phyloP scores from a whole-genome alignment of 2,113 vertebrate species.

The Pimephales promelas region DNA sequence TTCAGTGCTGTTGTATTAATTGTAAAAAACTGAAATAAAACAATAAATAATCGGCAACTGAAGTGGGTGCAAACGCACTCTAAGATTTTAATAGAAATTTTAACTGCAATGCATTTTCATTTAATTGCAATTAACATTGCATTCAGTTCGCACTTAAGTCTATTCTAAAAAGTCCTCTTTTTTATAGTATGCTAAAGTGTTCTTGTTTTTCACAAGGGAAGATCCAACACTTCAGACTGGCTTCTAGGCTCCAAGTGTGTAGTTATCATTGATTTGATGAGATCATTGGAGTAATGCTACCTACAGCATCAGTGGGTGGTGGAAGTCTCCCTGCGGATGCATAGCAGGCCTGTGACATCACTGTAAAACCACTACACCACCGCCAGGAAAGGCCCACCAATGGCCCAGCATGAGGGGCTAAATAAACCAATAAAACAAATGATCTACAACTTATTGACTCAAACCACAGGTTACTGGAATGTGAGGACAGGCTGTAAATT shows the following conservation, averaged over 20 bases:
- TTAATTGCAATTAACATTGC: no score
- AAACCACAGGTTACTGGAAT: constrained; percentile 48
- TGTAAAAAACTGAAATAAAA: neutral
- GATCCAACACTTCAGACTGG: neutral
- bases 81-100: no score
- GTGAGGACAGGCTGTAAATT: constrained; percentile 30
- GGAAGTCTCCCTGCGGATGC: constrained; percentile 43
- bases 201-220: neutral
- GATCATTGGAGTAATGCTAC: constrained; percentile 51
- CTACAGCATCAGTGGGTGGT: constrained; percentile 49
- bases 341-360: constrained; percentile 55
- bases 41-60: no score
- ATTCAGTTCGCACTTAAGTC: no score
- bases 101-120: no score
- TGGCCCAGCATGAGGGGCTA: constrained; percentile 53
- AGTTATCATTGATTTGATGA: constrained; percentile 60
- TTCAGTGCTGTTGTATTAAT: neutral
- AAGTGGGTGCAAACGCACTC: no score
- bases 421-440: constrained; percentile 61
- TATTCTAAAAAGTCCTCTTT: no score
- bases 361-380: constrained; percentile 51
- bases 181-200: neutral
- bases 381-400: constrained; percentile 53
- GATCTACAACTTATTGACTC: constrained; percentile 59
- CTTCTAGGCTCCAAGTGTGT: neutral